Evolutionary conservation across 2,888 invertebrate species (phyloP).

Genomic region (Hirtodrosophila cameraria): DNA sequence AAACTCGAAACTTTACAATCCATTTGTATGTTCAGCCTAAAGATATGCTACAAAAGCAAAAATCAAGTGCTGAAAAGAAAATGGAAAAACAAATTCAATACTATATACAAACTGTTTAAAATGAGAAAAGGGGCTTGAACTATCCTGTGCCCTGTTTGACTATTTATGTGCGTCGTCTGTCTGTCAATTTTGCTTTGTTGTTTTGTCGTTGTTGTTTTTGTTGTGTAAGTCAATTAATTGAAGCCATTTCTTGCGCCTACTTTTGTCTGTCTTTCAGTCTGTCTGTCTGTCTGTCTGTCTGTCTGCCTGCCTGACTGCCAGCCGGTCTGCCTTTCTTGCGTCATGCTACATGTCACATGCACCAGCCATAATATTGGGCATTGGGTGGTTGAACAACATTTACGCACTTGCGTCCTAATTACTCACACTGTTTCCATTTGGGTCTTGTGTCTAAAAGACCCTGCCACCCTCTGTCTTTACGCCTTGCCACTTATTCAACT

Average conservation of each 20-base stretch:
- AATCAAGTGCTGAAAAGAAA: background rate
- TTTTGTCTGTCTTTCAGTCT: slow-evolving; percentile 7
- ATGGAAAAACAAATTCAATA: background rate
- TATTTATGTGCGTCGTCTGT: background rate
- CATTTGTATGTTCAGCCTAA: slow-evolving; percentile 19
- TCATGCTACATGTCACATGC: slow-evolving; percentile 41
- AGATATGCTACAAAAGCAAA: slow-evolving; percentile 40
- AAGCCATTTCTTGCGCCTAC: slow-evolving; percentile 43
- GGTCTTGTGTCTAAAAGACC: slow-evolving; percentile 4
- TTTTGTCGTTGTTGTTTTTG: slow-evolving; percentile 20
- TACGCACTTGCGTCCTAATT: slow-evolving; percentile 68
- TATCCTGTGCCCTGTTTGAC: too few species aligned
- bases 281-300: too few species aligned
- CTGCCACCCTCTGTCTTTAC: background rate
- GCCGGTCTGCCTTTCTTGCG: slow-evolving; percentile 45
- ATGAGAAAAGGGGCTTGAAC: too few species aligned
- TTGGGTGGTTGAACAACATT: slow-evolving; percentile 34
- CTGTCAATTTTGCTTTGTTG: slow-evolving; percentile 1
- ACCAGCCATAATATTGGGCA: background rate
- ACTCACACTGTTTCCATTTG: slow-evolving; percentile 53
- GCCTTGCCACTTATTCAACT: too few species aligned
- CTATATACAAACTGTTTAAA: too few species aligned
- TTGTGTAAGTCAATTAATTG: slow-evolving; percentile 60
- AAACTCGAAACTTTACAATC: too few species aligned
- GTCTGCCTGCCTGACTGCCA: too few species aligned